Evolutionary conservation across 2,888 invertebrate species (phyloP), one percentile per base, ranked within the genome.

Genomic region (Silvanus unidentatus): DNA sequence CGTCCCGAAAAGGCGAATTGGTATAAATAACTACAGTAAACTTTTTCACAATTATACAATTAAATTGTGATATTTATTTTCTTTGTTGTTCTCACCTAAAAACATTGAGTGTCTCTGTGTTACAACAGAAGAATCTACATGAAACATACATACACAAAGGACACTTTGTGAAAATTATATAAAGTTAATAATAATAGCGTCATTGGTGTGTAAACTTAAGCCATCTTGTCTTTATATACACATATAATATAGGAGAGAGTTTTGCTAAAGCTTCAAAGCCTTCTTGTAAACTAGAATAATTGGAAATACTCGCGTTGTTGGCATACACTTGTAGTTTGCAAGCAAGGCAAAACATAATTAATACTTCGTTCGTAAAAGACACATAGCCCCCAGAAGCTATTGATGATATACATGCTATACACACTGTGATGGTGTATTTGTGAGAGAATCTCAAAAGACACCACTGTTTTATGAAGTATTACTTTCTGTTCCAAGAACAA

Each of bases 181-280:
- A 32, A 32, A 37, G 37, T 37, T 37, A 37, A 37, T 48, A 48
- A 48, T 48, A 48, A 48, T 44, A 42, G 44, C 48, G 42, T 48
- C 42, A 48, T 48, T 48, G 44, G 48, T 29, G 44, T 48, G 48
- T 48, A 48, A 48, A 48, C 44, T 48, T 39, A 39, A 48, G 41
- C 48, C 48, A 39, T 44, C 36, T 48, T 48, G 48, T 48, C 48
- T 42, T 47, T 41, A 37, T 16, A 12, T 22, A 22, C 22, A 22
- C 22, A 22, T 22, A 22, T 22, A 22, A 22, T 22, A 22, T 22
- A 22, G 43, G 42, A 46, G 36, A 40, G 44, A 44, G 39, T 42
- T 48, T 48, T 48, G 44, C 44, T 16, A 42, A 48, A 44, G 48
- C 48, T 44, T 48, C 48, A 48, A 48, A 48, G 48, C 39, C 36